Evolutionary conservation across 2,797 vertebrate species (phyloP).

Genomic region (Nyctibius grandis): DNA sequence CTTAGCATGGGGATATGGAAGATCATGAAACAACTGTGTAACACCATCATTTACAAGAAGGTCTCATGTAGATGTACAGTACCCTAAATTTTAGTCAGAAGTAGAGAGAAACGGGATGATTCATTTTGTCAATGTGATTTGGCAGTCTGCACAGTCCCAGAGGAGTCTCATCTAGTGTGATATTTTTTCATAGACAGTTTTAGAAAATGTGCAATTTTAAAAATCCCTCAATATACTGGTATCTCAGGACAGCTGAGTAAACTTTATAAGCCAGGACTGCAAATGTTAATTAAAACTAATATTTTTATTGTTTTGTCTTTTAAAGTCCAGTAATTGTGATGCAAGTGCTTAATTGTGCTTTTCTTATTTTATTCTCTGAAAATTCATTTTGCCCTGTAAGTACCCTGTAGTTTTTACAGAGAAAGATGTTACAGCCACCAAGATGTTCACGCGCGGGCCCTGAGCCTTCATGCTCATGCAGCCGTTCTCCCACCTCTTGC

Average conservation of each 20-base stretch:
- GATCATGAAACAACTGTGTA: not conserved
- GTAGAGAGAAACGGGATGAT: not conserved
- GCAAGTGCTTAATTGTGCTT: not conserved
- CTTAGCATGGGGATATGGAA: not conserved
- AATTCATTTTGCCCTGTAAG: not conserved
- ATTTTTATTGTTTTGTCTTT: not conserved
- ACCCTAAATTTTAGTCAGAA: constrained; percentile 2
- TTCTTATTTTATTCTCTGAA: not conserved
- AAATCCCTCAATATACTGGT: not conserved
- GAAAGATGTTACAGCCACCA: not conserved
- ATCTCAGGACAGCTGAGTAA: not conserved
- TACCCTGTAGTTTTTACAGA: not conserved
- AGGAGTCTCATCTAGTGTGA: not conserved
- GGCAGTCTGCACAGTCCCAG: not conserved
- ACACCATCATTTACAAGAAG: not conserved
- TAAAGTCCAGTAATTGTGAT: not conserved
- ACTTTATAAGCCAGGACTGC: not conserved
- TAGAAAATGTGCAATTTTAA: not conserved
- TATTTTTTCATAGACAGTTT: not conserved
- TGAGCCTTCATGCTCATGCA: not conserved
- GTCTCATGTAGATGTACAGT: not conserved
- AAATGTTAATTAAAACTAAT: not conserved
- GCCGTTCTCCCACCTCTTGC: not conserved
- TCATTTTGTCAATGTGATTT: not conserved
- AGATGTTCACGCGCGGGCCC: not conserved